Evolutionary conservation across 1,140 invertebrate genomes (phyloP), one percentile per base, ranked within the genome.

Genomic region (Sycophaga agraensis): DNA sequence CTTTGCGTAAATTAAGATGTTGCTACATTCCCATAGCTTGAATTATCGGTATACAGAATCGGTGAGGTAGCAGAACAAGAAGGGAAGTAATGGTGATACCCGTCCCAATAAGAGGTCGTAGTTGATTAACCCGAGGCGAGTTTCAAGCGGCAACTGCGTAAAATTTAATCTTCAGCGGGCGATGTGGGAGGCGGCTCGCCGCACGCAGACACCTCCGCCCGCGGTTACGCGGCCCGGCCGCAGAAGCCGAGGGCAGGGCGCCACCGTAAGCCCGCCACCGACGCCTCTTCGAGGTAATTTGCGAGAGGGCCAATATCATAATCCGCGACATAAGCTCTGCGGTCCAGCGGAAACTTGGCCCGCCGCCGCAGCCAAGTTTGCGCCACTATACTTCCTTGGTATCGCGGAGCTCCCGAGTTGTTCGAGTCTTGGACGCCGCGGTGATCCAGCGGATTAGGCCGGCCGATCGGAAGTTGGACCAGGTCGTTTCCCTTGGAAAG

Each of bases 251-350:
- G n/a, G 35, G n/a, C 31, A 37, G 19, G 7, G 34, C 4, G 19
- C 21, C 3, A 5, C n/a, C 2, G 24, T 21, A 1, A 14, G 4
- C 22, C 16, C 24, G 73, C 74, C 70, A 64, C n/a, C 70, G 67
- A 68, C 68, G 68, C 65, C 74, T 77, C 76, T 71, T 76, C 72
- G 70, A 71, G 74, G 69, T 77, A 77, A 77, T 77, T 77, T 77
- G 74, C 73, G 73, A 74, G 73, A 68, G 64, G 71, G 70, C 74
- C 66, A 70, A 57, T 73, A 75, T 74, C 65, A 73, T 76, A 77
- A 75, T 76, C 74, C 74, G 66, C 59, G 69, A 69, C 66, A 67
- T 58, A 59, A 61, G 51, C 59, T 43, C 51, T 55, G 40, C 48
- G 40, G 39, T 59, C 24, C 48, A n/a, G 4, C 31, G 45, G 45